Evolutionary conservation across 2,888 invertebrate genomes (phyloP).

Genomic region (Rhogogaster chlorosoma): DNA sequence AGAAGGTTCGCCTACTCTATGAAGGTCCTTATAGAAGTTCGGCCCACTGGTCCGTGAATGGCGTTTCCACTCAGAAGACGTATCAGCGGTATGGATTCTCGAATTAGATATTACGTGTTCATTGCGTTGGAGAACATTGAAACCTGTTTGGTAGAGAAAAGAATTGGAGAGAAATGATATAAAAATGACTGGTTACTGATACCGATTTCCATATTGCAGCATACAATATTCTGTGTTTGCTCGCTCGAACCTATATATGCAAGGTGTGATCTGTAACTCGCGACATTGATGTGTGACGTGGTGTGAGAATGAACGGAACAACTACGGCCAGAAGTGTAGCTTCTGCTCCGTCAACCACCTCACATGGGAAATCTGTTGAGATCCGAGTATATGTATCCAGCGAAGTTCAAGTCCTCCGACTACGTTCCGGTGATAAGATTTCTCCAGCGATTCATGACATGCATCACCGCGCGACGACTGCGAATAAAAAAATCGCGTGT

Average conservation of each 20-base stretch:
- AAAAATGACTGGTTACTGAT: not conserved
- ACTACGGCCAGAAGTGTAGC: slow-evolving; percentile 34
- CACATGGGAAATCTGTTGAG: slow-evolving; percentile 70
- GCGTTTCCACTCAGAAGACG: not conserved
- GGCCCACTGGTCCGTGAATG: not conserved
- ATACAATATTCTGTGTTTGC: not conserved
- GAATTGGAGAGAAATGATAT: not conserved
- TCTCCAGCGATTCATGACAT: slow-evolving; percentile 56
- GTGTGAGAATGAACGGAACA: not conserved
- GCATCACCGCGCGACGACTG: slow-evolving; percentile 28
- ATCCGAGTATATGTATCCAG: slow-evolving; percentile 68
- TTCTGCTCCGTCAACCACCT: slow-evolving; percentile 62
- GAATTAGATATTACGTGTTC: not conserved
- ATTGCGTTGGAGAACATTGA: not conserved
- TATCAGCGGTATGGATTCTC: not conserved
- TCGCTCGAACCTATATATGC: not conserved
- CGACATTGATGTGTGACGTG: slow-evolving; percentile 27
- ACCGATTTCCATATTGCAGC: not conserved
- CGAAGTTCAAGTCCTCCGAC: slow-evolving; percentile 64
- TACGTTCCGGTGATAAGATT: slow-evolving; percentile 67
- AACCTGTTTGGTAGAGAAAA: not conserved
- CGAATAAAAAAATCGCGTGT: slow-evolving; percentile 14
- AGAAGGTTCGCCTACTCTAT: not conserved
- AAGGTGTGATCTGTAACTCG: not conserved
- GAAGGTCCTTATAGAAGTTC: not conserved